Evolutionary conservation across 2,888 invertebrate species (phyloP).

Genomic region (Drosophila emarginata): DNA sequence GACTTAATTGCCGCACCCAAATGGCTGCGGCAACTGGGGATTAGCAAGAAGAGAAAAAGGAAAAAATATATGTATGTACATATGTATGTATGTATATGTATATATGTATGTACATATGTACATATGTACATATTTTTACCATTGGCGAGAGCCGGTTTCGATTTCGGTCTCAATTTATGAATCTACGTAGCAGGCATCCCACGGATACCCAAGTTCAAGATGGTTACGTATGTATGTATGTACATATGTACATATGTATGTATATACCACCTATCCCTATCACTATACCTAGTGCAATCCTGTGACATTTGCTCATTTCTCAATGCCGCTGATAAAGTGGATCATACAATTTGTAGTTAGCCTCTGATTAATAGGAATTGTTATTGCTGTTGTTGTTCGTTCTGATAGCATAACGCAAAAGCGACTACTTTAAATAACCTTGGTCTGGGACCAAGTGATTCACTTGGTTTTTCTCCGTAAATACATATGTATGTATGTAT

Average conservation of each 20-base stretch:
- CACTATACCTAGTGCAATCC: constrained; percentile 27
- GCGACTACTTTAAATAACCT: constrained; percentile 30
- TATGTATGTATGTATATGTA: too few species aligned
- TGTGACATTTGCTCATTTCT: constrained; percentile 46
- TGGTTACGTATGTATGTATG: too few species aligned
- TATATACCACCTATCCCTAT: neutral
- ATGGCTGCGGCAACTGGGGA: constrained; percentile 50
- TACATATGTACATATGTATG: too few species aligned
- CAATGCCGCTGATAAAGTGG: constrained; percentile 53
- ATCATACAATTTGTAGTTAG: constrained; percentile 30
- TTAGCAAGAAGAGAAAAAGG: constrained; percentile 47
- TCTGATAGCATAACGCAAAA: constrained; percentile 23
- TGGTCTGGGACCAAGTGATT: constrained; percentile 53
- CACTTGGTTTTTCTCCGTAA: constrained; percentile 35
- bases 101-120: too few species aligned
- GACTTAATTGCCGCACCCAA: constrained; percentile 75
- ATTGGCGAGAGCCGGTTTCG: constrained; percentile 18
- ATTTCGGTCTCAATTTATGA: constrained; percentile 15
- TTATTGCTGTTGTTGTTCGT: constrained; percentile 9
- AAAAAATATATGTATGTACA: too few species aligned
- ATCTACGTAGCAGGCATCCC: constrained; percentile 18
- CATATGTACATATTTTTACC: constrained; percentile 23
- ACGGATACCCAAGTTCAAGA: neutral
- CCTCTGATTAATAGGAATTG: constrained; percentile 44
- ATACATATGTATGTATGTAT: neutral